phyloP scores from a whole-genome alignment of 2,113 vertebrate genomes.

The Hyla sarda region DNA sequence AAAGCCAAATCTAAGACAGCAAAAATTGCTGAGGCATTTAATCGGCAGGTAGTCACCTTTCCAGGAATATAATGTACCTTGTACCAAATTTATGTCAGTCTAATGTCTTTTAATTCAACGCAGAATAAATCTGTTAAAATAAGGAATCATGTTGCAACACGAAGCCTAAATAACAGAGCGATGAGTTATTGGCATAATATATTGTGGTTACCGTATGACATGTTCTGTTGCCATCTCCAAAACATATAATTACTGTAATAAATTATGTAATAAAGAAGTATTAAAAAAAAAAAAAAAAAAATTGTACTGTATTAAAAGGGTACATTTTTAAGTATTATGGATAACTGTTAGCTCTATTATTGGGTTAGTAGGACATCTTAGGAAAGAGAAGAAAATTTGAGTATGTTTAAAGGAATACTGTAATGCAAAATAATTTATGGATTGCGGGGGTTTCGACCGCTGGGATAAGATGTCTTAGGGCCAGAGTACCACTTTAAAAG shows the following conservation, averaged over 20 bases:
- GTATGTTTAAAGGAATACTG: too few relatives aligned
- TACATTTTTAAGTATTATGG: background rate
- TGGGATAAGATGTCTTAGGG: too few relatives aligned
- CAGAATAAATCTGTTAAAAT: background rate
- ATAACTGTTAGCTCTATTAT: background rate
- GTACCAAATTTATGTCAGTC: background rate
- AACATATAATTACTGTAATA: slow-evolving; percentile 15
- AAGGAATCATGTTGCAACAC: background rate
- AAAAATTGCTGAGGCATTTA: background rate
- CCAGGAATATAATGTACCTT: background rate
- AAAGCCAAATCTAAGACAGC: too few relatives aligned
- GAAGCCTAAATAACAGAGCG: background rate
- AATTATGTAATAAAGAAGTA: slow-evolving; percentile 1
- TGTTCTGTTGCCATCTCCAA: background rate
- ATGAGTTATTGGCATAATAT: background rate
- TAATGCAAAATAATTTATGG: too few relatives aligned
- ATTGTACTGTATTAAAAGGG: background rate
- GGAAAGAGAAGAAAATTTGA: background rate
- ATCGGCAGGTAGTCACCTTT: background rate
- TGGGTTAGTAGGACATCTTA: background rate
- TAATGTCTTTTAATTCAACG: background rate
- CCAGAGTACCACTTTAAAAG: too few relatives aligned
- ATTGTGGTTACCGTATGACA: background rate
- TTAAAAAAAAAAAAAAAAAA: background rate
- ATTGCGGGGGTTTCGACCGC: too few relatives aligned